phyloP scores from a whole-genome alignment of 2,888 invertebrate genomes.

The Callyntrura guangdongensis region DNA sequence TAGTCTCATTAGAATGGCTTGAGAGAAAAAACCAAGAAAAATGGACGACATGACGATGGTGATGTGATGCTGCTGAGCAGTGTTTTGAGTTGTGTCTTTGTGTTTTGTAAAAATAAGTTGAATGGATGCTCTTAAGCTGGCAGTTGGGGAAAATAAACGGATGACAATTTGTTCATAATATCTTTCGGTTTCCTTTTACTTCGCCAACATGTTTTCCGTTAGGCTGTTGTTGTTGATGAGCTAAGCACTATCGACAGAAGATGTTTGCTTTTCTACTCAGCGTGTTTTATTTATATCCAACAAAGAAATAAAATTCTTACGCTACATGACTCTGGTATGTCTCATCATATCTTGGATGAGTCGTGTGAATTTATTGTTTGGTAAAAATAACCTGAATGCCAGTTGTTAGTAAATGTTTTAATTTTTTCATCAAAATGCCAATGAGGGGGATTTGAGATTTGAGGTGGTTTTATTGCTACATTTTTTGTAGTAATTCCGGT shows the following conservation, averaged over 20 bases:
- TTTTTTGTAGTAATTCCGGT: constrained; percentile 30
- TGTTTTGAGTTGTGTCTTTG: constrained; percentile 50
- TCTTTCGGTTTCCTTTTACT: constrained; percentile 3
- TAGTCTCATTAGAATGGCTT: constrained; percentile 73
- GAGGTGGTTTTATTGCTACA: constrained; percentile 22
- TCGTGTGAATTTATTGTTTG: constrained; percentile 23
- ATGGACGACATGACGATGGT: constrained; percentile 5
- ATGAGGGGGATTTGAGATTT: not conserved
- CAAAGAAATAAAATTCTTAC: constrained; percentile 47
- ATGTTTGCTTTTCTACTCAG: constrained; percentile 33
- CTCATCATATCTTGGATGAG: not conserved
- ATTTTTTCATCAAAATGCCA: not conserved
- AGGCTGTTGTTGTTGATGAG: constrained; percentile 20
- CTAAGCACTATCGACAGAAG: constrained; percentile 33
- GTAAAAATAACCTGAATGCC: not conserved
- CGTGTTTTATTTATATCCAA: constrained; percentile 31
- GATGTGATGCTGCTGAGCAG: constrained; percentile 17
- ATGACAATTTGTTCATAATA: constrained; percentile 52
- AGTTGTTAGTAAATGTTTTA: not conserved
- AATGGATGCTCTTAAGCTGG: constrained; percentile 24
- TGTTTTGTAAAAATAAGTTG: constrained; percentile 17
- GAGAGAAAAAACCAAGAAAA: constrained; percentile 18
- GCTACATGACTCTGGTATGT: constrained; percentile 28
- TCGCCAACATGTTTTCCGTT: not conserved
- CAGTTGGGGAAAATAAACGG: constrained; percentile 37